These are phyloP conservation scores for Agelaius tricolor DNA, from an alignment of 2,113 vertebrate genomes.

Conservation along the genomic window DNA sequence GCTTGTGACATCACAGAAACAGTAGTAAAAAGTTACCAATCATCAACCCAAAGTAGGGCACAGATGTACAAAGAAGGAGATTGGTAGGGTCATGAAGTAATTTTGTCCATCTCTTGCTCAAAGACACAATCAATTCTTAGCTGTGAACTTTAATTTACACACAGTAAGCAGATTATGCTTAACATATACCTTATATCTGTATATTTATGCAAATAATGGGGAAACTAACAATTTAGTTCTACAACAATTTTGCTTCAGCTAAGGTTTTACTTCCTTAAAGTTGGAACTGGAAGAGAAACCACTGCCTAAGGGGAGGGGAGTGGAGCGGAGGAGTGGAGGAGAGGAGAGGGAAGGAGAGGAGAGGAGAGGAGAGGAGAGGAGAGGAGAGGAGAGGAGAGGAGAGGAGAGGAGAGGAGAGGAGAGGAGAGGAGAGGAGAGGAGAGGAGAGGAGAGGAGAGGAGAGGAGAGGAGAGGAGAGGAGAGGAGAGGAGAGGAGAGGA, in stretches of 20 bases:
- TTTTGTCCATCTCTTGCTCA: neutral
- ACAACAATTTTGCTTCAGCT: neutral
- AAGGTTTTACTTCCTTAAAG: neutral
- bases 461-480: neutral
- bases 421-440: neutral
- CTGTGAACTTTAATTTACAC: neutral
- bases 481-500: neutral
- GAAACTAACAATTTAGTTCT: neutral
- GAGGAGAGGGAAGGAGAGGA: neutral
- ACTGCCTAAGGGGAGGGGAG: neutral
- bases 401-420: neutral
- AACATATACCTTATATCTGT: neutral
- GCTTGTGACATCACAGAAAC: neutral
- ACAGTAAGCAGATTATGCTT: neutral
- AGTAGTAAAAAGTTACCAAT: neutral
- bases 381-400: no score
- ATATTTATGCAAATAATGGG: neutral
- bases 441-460: no score
- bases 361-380: no score
- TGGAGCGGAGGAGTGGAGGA: neutral
- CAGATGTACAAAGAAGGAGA: neutral
- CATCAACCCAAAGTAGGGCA: neutral
- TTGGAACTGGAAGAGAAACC: neutral
- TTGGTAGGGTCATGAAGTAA: neutral
- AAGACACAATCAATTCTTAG: neutral